Conservation (phyloP, 2,113 vertebrate species). For the Gnathonemus longibarbis region DNA sequence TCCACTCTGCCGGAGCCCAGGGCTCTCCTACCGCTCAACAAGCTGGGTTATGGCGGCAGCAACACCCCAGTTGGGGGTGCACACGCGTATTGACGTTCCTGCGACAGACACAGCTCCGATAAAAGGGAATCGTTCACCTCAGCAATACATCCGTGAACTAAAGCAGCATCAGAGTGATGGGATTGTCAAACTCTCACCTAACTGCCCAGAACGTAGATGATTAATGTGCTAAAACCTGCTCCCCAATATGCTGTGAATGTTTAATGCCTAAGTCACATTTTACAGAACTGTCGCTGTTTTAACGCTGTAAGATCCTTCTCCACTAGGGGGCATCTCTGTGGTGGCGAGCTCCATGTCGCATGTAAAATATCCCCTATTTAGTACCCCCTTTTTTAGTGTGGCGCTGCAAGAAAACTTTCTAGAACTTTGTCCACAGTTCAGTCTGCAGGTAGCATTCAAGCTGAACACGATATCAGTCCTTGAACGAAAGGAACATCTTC, state of each 20-base stretch:
- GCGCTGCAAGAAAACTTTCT: neutral
- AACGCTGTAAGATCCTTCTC: neutral
- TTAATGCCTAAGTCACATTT: neutral
- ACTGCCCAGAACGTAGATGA: neutral
- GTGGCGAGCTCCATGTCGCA: neutral
- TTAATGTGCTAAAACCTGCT: neutral
- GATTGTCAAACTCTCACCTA: neutral
- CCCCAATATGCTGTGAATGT: neutral
- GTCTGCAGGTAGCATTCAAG: neutral
- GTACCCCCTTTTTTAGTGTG: neutral
- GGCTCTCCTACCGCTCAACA: neutral
- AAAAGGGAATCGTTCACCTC: neutral
- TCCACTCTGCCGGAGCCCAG: neutral
- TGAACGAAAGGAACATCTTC: neutral
- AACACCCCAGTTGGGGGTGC: neutral
- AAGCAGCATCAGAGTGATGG: neutral
- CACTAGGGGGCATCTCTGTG: constrained; percentile 22
- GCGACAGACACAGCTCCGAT: neutral
- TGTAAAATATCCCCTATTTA: neutral
- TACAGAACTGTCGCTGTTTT: neutral
- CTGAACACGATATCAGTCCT: neutral
- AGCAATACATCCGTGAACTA: neutral
- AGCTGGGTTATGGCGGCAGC: neutral
- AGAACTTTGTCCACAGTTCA: neutral
- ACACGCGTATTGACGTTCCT: neutral